Percentiles rank a stretch among this genome's conserved stretches.
Conservation (phyloP, 2,113 vertebrate species). For the Aptenodytes patagonicus region DNA sequence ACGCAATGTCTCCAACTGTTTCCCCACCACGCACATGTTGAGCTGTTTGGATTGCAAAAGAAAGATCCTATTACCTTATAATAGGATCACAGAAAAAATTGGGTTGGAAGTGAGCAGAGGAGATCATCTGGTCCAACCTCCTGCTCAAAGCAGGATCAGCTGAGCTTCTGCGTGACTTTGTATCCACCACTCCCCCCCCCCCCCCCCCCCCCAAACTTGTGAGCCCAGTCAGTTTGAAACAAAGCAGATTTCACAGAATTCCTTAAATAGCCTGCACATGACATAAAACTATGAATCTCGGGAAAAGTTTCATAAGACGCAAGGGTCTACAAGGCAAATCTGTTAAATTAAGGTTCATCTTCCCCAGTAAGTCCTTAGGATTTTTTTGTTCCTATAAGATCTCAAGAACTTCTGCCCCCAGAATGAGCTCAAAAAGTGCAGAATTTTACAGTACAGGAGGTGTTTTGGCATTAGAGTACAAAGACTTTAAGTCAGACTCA, state of each 20-base stretch:
- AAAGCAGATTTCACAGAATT: background rate
- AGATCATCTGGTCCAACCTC: background rate
- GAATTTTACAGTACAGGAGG: background rate
- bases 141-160: background rate
- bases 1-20: background rate
- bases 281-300: background rate
- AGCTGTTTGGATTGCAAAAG: background rate
- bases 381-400: background rate
- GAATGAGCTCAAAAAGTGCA: background rate
- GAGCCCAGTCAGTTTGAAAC: background rate
- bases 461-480: background rate
- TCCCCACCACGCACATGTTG: accelerated
- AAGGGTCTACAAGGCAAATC: background rate
- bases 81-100: background rate
- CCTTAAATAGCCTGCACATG: accelerated
- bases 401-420: background rate
- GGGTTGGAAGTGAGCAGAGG: background rate
- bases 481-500: background rate
- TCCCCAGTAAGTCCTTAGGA: background rate
- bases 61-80: background rate
- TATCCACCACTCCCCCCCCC: no score
- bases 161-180: background rate
- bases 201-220: accelerated
- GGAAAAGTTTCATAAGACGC: background rate
- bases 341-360: background rate